These are phyloP conservation scores for Macquaria australasica DNA, from an alignment of 2,113 vertebrate genomes.

Conservation along the genomic window DNA sequence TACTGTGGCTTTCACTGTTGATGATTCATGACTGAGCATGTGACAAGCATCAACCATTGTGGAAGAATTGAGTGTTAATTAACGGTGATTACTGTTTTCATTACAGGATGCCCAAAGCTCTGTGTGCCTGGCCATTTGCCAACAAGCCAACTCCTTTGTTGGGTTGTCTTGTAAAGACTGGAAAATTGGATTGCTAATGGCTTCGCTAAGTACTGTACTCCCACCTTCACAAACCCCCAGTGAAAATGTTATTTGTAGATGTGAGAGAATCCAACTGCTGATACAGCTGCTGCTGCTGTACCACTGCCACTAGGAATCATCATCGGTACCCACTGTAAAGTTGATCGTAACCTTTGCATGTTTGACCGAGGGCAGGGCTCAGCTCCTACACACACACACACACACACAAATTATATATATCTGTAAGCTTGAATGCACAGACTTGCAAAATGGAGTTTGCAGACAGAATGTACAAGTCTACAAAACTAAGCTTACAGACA, in stretches of 20 bases:
- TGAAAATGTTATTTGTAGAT: neutral
- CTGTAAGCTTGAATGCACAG: too few species aligned
- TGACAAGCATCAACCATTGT: constrained; percentile 15
- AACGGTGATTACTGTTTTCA: constrained; percentile 14
- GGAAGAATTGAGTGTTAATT: neutral
- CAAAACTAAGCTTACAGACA: too few species aligned
- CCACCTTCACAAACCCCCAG: neutral
- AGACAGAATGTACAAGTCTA: too few species aligned
- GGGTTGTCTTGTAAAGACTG: neutral
- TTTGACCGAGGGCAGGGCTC: too few species aligned
- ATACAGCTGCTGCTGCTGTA: neutral
- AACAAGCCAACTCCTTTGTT: constrained; percentile 9
- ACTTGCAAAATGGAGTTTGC: too few species aligned
- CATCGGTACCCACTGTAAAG: neutral
- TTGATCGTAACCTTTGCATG: neutral
- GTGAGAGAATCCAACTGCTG: neutral
- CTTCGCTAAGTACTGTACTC: neutral
- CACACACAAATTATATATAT: too few species aligned
- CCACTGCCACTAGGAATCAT: neutral
- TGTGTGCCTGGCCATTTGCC: constrained; percentile 6
- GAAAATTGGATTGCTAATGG: neutral
- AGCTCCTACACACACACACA: too few species aligned
- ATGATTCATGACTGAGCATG: neutral
- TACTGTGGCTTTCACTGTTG: neutral
- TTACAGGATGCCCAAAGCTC: constrained; percentile 4